Percentiles rank a stretch among this genome's conserved stretches.
Conservation (phyloP, 2,888 invertebrate genomes). For the Hoplodrina blanda region DNA sequence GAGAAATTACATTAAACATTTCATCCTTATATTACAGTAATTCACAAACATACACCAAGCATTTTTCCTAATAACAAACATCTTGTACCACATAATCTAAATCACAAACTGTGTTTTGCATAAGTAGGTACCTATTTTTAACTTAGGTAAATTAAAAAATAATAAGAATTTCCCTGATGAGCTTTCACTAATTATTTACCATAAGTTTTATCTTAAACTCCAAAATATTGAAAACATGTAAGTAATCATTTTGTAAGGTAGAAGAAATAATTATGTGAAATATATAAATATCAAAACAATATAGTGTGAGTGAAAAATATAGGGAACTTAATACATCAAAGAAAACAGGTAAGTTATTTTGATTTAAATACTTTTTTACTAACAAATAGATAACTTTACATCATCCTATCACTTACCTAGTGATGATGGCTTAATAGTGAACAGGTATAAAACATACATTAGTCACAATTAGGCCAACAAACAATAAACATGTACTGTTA, state of each 20-base stretch:
- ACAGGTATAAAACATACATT: constrained; percentile 12
- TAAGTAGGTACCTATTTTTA: constrained; percentile 5
- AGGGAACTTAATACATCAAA: constrained; percentile 19
- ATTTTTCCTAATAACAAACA: background rate
- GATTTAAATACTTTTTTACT: constrained; percentile 30
- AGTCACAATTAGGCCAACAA: constrained; percentile 41
- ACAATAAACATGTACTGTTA: constrained; percentile 27
- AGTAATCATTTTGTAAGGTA: background rate
- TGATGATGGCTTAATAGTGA: constrained; percentile 20
- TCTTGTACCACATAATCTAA: constrained; percentile 9
- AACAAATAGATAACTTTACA: constrained; percentile 35
- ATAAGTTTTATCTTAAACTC: background rate
- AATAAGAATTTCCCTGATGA: background rate
- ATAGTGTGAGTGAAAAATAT: background rate
- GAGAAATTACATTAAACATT: constrained; percentile 14
- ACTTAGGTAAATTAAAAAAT: background rate
- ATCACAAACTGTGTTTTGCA: background rate
- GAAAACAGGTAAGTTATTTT: constrained; percentile 28
- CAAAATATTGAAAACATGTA: constrained; percentile 8
- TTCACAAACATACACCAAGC: constrained; percentile 20
- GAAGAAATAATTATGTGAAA: constrained; percentile 5
- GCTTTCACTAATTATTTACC: constrained; percentile 1
- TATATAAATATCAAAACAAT: constrained; percentile 3
- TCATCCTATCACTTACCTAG: constrained; percentile 13
- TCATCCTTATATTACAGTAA: constrained; percentile 16